Conservation (phyloP, 2,797 vertebrate species). For the Arctocebus calabarensis region DNA sequence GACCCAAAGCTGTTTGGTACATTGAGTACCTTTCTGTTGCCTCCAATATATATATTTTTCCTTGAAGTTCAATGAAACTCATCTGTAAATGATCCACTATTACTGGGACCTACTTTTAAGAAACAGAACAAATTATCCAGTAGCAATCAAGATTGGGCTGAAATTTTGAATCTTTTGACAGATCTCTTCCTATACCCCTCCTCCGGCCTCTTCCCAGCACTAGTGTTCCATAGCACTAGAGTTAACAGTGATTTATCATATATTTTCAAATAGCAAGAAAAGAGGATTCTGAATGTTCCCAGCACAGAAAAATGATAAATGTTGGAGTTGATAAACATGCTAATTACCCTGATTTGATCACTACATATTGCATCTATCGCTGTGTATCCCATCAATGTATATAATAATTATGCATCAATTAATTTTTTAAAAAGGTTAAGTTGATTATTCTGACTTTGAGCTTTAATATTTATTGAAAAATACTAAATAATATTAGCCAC, state of each 20-base stretch:
- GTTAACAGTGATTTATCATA: not conserved
- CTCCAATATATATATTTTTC: not conserved
- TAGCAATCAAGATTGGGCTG: not conserved
- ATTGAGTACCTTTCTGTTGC: not conserved
- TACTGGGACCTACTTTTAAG: not conserved
- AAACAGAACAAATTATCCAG: conserved; percentile 7
- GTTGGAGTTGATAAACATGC: not conserved
- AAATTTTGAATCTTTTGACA: not conserved
- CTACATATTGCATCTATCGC: not conserved
- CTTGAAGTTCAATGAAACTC: not conserved
- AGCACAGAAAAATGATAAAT: not conserved
- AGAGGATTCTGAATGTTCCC: not conserved
- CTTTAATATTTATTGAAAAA: conserved; percentile 36
- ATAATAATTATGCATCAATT: not conserved
- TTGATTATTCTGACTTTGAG: not conserved
- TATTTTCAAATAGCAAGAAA: not conserved
- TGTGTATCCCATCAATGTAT: not conserved
- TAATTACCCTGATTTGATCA: not conserved
- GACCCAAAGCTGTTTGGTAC: not conserved
- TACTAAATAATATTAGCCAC: not conserved
- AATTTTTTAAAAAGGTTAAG: not conserved
- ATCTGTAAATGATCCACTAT: not conserved
- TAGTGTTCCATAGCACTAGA: not conserved
- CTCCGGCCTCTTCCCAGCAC: not conserved
- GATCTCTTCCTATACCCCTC: not conserved